Evolutionary conservation across 2,113 vertebrate genomes (phyloP).

Genomic region (Isurus oxyrinchus): DNA sequence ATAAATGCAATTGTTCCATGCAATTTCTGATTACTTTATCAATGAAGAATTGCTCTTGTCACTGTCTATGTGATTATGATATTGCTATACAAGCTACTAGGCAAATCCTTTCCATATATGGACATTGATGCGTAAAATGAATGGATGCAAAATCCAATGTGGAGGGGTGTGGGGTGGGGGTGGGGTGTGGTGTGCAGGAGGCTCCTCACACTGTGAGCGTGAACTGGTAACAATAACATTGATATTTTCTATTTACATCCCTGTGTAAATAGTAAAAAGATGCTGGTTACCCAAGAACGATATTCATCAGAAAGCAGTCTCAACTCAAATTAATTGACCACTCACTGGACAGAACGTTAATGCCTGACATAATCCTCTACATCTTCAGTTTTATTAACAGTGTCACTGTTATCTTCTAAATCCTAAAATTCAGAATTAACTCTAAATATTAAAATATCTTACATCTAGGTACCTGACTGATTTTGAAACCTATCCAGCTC

Average conservation of each 20-base stretch:
- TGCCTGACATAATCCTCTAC: neutral
- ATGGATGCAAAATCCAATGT: neutral
- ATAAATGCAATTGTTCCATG: neutral
- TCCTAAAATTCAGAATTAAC: neutral
- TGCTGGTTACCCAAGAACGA: neutral
- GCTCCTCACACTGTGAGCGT: neutral
- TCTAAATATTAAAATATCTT: neutral
- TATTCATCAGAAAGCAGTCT: neutral
- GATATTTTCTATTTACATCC: neutral
- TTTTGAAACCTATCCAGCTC: neutral
- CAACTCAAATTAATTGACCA: neutral
- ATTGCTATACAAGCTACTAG: neutral
- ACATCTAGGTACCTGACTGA: neutral
- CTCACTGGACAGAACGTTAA: neutral
- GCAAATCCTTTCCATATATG: neutral
- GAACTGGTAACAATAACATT: neutral
- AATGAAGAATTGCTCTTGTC: neutral
- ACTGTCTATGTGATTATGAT: neutral
- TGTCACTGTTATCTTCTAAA: neutral
- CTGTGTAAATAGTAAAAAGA: neutral
- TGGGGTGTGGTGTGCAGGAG: no score
- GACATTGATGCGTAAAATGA: neutral
- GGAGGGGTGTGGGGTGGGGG: no score
- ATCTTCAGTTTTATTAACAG: neutral
- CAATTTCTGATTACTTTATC: neutral